Base-by-base conservation (phyloP, 1,140 invertebrate species). In the Triops cancriformis region DNA sequence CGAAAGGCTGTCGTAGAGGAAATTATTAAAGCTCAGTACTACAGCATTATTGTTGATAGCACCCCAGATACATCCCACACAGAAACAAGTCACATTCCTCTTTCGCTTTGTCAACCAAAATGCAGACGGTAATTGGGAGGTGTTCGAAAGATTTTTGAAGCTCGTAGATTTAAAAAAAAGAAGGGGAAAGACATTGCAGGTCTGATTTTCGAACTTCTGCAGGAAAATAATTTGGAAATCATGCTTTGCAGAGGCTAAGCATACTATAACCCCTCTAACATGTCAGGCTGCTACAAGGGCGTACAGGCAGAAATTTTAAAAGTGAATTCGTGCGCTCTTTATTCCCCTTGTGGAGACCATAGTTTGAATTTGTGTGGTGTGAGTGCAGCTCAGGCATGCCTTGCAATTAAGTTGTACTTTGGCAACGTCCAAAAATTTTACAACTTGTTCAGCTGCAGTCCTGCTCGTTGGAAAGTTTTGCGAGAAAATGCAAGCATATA, bases 361-460 rank as follows among this genome's bases (percentile, higher is more conserved):
- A 31, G 26, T 51, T 74, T 79, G 28, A 79, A 79, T 73, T 78
- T 79, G 45, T 78, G 76, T 77, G 79, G 79, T 18, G 79, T 74
- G 11, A 79, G 78, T 79, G 76, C 79, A 10, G 79, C 76, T 45
- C n/a, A n/a, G n/a, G n/a, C n/a, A n/a, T n/a, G n/a, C n/a, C n/a
- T n/a, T n/a, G n/a, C n/a, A n/a, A n/a, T 77, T n/a, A 79, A 18
- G 14, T 78, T 26, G 10, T 79, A 77, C 37, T 79, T 78, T 74
- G 79, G 76, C 12, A 77, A 72, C 26, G 27, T 78, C 23, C 79
- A 79, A 73, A 78, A 74, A 78, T 26, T 79, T 4, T 78, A 73
- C 42, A 79, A 73, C 73, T 51, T 77, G 64, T 79, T 78, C 28
- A 73, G 26, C 27, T 28, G 37, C 43, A 79, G 72, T 45, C 79